Conservation (phyloP, 2,113 vertebrate genomes). For the Ctenomys sociabilis region DNA sequence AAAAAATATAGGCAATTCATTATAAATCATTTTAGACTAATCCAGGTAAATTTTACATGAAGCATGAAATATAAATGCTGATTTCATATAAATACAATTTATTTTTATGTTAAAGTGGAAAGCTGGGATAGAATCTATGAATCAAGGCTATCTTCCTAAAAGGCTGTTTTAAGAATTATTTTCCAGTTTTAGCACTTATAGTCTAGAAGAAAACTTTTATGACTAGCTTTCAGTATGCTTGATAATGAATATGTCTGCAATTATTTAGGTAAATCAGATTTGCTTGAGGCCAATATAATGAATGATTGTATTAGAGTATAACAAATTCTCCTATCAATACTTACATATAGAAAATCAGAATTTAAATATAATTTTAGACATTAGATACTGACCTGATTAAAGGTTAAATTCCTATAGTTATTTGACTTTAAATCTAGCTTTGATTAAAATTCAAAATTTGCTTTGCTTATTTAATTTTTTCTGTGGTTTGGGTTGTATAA, state of each 20-base stretch:
- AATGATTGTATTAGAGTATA: background rate
- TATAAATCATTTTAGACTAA: constrained; percentile 45
- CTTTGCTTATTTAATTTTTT: background rate
- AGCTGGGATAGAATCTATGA: background rate
- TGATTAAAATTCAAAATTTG: constrained; percentile 27
- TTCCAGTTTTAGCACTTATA: background rate
- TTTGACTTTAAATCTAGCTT: background rate
- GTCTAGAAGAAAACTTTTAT: background rate
- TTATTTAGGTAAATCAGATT: background rate
- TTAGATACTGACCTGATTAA: background rate
- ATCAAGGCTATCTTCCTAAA: background rate
- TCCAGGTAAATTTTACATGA: constrained; percentile 27
- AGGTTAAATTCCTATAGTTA: background rate
- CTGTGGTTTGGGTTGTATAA: background rate
- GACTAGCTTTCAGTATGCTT: background rate
- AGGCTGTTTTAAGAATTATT: background rate
- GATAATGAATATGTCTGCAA: background rate
- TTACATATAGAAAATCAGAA: background rate
- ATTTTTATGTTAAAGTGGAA: background rate
- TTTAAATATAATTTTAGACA: constrained; percentile 65
- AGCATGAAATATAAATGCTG: constrained; percentile 43
- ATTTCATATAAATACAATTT: background rate
- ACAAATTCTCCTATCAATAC: background rate
- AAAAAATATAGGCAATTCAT: constrained; percentile 53
- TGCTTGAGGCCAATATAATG: background rate